A percentile compares a stretch with the other conserved stretches of the same genome.
Conservation (phyloP, 2,113 vertebrate genomes). For the Rostratula benghalensis region DNA sequence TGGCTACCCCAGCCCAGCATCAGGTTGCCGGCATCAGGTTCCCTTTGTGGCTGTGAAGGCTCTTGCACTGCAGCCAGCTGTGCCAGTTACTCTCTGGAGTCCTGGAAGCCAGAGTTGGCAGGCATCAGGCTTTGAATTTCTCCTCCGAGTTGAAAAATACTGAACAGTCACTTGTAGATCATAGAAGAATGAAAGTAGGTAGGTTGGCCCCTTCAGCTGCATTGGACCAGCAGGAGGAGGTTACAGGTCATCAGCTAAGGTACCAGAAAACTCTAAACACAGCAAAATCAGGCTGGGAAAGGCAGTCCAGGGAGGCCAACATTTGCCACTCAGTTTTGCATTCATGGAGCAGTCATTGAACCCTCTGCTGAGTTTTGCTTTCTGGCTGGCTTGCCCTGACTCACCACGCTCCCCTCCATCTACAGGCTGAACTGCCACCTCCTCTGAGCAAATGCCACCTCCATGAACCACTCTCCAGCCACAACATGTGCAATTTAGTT, state of each 20-base stretch:
- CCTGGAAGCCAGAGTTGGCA: neutral
- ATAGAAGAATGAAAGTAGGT: neutral
- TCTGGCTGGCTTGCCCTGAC: neutral
- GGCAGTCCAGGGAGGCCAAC: neutral
- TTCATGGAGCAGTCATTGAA: neutral
- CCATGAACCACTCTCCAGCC: neutral
- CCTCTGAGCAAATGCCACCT: neutral
- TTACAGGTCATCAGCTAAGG: neutral
- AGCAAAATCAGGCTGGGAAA: neutral
- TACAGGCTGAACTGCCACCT: neutral
- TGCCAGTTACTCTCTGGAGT: neutral
- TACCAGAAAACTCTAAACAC: neutral
- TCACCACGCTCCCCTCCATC: neutral
- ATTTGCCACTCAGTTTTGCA: neutral
- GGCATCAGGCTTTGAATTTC: neutral
- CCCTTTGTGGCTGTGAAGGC: neutral
- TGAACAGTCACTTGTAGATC: neutral
- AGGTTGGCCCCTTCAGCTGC: neutral
- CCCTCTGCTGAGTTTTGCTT: neutral
- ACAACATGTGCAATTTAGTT: neutral
- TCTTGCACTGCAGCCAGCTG: neutral
- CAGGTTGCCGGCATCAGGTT: neutral
- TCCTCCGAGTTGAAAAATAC: neutral
- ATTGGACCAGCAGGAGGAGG: neutral
- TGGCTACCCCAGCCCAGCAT: neutral